Evolutionary conservation across 2,113 vertebrate species (phyloP), one percentile per base, ranked within the genome.

Genomic region (Chloropsis hardwickii): DNA sequence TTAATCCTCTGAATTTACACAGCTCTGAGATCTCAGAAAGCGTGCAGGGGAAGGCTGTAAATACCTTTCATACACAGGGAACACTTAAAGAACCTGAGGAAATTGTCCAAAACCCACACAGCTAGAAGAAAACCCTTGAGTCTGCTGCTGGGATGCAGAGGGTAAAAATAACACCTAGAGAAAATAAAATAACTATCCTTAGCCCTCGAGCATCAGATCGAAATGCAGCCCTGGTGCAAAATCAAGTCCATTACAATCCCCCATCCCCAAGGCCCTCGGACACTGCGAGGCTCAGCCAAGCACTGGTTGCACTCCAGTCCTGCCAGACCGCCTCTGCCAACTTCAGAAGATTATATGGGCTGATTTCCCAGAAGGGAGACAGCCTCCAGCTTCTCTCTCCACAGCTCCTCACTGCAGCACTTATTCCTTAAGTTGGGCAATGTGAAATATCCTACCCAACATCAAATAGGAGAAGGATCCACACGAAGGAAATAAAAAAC

Each of bases 291-390:
- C 72, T 92, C 71, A 72, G 74, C 62, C 85, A 65, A 83, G 72
- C 47, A 45, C 83, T 60, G 92, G 62, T 78, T 80, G 39, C 67
- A 14, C 67, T 54, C 72, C 2, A 6, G 35, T 40, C 76, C 82
- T 90, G 88, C 94, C 93, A 92, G 50, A 11, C 48, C 85, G 81
- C 71, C 89, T 87, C 84, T 80, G 85, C 78, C 1, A 48, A 15
- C 84, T 87, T 45, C 24, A 58, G 27, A 64, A 67, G 70, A 86
- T 95, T 73, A 51, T 12, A 88, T 22, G 62, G 74, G 81, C 84
- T 91, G 57, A 91, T 95, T 90, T 96, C 90, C 93, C 92, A 96
- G 87, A 94, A 85, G 90, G 58, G 51, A 65, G 92, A 91, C 61
- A 65, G 91, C 79, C 92, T 91, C 81, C 74, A 93, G 81, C 85